phyloP scores from a whole-genome alignment of 2,888 invertebrate genomes.

The Tenthredo livida region DNA sequence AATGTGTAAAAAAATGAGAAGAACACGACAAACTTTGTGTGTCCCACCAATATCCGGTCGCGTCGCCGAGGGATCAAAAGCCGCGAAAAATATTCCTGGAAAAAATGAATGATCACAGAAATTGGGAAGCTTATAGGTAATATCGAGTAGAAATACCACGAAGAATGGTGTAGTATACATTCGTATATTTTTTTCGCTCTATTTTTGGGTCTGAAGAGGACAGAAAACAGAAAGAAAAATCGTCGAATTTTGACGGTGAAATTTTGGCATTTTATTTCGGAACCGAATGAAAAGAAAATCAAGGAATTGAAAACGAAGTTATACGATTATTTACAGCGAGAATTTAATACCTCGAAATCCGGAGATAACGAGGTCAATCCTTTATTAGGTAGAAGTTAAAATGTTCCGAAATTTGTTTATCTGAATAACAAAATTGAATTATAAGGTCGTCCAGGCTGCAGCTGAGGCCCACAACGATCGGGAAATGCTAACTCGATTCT shows the following conservation, averaged over 20 bases:
- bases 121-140: neutral
- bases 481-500: conserved; percentile 7
- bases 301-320: too few relatives aligned
- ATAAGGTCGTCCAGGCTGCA: conserved; percentile 8
- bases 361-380: neutral
- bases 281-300: too few relatives aligned
- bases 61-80: conserved; percentile 3
- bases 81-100: neutral
- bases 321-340: too few relatives aligned
- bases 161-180: too few relatives aligned
- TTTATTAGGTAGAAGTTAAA: neutral
- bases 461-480: conserved; percentile 7
- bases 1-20: neutral
- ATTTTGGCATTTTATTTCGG: too few relatives aligned
- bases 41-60: neutral
- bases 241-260: too few relatives aligned
- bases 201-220: too few relatives aligned
- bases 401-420: neutral
- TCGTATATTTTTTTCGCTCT: too few relatives aligned
- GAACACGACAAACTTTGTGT: neutral
- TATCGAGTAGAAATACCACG: neutral
- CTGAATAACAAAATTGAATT: conserved; percentile 14
- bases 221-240: too few relatives aligned
- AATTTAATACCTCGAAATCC: too few relatives aligned
- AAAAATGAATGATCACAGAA: neutral